Evolutionary conservation across 1,140 invertebrate genomes (phyloP).

Genomic region (Maconellicoccus hirsutus): DNA sequence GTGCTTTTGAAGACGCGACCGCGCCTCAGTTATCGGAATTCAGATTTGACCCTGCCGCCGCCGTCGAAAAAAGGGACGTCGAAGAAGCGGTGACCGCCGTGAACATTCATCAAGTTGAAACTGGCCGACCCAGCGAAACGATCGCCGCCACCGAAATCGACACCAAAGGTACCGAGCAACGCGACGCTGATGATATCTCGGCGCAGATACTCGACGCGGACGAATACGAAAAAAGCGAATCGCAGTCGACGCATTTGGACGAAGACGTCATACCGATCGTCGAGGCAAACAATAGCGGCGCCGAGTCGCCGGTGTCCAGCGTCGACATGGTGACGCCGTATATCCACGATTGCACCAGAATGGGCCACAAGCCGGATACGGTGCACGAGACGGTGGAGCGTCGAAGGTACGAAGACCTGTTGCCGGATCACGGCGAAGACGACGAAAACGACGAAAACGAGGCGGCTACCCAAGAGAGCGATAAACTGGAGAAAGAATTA

Average conservation of each 20-base stretch:
- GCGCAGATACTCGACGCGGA: not conserved
- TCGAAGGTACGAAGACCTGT: not conserved
- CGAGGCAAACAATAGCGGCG: not conserved
- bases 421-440: not conserved
- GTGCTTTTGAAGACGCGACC: not conserved
- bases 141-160: too few species aligned
- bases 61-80: not conserved
- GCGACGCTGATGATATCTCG: not conserved
- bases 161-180: too few species aligned
- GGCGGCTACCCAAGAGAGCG: not conserved
- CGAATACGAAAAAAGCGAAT: not conserved
- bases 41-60: too few species aligned
- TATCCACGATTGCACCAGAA: not conserved
- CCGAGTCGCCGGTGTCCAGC: not conserved
- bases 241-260: not conserved
- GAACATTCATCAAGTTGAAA: not conserved
- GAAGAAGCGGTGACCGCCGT: not conserved
- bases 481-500: constrained; percentile 6
- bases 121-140: not conserved
- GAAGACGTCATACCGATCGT: not conserved
- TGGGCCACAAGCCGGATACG: not conserved
- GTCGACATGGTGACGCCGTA: not conserved
- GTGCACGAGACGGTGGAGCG: not conserved
- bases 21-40: not conserved
- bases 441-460: too few species aligned